Evolutionary conservation across 2,113 vertebrate genomes (phyloP), one percentile per base, ranked within the genome.

Genomic region (Silurus asotus): DNA sequence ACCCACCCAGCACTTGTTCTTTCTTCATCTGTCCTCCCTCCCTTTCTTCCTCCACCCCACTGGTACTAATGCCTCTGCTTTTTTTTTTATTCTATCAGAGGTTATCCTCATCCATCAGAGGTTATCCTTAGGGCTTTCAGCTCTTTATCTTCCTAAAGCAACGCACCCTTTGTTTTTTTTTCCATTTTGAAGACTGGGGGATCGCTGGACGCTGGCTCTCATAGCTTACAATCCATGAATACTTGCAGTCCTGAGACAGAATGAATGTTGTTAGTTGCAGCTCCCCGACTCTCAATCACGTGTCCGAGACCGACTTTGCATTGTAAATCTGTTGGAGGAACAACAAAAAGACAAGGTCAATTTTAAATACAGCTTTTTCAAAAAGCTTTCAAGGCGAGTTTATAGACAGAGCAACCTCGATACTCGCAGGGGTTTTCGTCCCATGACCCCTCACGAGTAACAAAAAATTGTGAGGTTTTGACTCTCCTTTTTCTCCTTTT

Each of bases 51-150:
- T 2, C 37, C 37, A 2, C 83, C 70, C 65, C 85, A 55, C 28
- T 59, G 55, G 65, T 77, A 49, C 75, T 20, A 61, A 84, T 84
- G 72, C 67, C 79, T 79, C 77, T 10, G 15, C 55, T 67, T 65
- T 23, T 70, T 23, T 70, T 67, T 58, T 28, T 14, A 69, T 53
- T 55, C 55, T 79, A 85, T 80, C 56, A 80, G 77, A 80, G 77
- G 77, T 61, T 80, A 79, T 79, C 79, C 75, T 56, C 20, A 20
- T 28, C n/a, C 13, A 56, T 77, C 74, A 79, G 49, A 79, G 80
- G n/a, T 78, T 75, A 72, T 62, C 81, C 84, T 88, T 45, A 45
- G 75, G 75, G 84, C 58, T 74, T 84, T 84, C 77, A 80, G 77
- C 55, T 15, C 75, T 72, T 88, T 84, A 82, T 75, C 48, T 84